phyloP scores from a whole-genome alignment of 2,797 vertebrate species.

The Octomys mimax region DNA sequence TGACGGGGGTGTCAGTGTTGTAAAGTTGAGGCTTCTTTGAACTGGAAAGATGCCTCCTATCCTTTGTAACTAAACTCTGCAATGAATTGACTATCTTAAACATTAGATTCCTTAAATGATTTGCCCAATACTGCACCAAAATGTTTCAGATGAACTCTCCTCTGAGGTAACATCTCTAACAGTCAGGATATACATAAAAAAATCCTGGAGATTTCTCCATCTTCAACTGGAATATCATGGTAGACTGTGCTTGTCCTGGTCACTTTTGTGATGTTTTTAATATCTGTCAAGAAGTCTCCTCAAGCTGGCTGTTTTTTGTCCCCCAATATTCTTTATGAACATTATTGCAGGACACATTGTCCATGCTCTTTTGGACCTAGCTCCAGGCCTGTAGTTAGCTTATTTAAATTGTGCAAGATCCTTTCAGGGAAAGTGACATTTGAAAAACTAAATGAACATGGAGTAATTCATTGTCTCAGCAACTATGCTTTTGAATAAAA shows the following conservation, averaged over 20 bases:
- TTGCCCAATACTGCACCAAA: neutral
- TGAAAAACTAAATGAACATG: neutral
- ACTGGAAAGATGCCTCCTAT: too few species aligned
- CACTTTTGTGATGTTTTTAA: neutral
- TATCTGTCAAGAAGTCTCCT: neutral
- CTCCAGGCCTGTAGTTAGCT: neutral
- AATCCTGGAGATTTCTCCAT: neutral
- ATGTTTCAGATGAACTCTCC: neutral
- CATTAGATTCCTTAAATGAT: neutral
- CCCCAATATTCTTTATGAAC: neutral
- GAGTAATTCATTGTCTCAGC: neutral
- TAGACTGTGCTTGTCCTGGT: neutral
- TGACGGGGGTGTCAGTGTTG: neutral
- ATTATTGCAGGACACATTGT: neutral
- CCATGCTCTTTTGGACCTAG: neutral
- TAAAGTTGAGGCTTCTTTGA: neutral
- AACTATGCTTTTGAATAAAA: neutral
- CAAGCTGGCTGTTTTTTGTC: neutral
- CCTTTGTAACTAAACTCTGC: neutral
- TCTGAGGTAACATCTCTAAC: neutral
- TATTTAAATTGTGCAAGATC: neutral
- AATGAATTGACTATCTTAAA: too few species aligned
- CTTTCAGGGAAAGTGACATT: neutral
- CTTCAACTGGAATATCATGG: neutral
- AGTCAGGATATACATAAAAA: too few species aligned